A percentile compares a stretch with the other conserved stretches of the same genome.
These are phyloP conservation scores for Lepidocyrtoides sp. DNA, from an alignment of 2,888 invertebrate genomes.

Conservation along the genomic window DNA sequence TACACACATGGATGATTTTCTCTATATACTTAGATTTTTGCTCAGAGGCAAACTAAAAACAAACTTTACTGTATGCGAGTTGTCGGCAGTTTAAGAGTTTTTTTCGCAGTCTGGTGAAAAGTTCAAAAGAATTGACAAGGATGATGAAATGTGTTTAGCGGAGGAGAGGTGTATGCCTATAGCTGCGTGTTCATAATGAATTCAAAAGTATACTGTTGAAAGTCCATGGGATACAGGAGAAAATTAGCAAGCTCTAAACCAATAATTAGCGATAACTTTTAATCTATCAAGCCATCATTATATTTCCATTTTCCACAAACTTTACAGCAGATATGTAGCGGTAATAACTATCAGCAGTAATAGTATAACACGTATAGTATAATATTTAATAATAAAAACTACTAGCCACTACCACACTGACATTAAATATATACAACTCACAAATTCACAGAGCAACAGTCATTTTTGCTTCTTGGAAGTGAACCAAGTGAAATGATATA, in stretches of 20 bases:
- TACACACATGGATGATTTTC: background rate
- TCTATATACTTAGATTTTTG: background rate
- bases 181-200: background rate
- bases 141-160: slow-evolving; percentile 49
- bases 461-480: slow-evolving; percentile 41
- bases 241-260: slow-evolving; percentile 52
- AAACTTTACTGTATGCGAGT: slow-evolving; percentile 1
- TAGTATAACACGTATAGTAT: background rate
- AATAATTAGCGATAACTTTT: slow-evolving; percentile 49
- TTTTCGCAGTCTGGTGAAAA: slow-evolving; percentile 6
- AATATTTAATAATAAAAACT: too few relatives aligned
- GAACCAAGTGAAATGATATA: slow-evolving; percentile 37
- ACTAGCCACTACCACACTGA: too few relatives aligned
- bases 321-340: background rate
- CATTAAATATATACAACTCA: too few relatives aligned
- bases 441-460: background rate
- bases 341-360: background rate
- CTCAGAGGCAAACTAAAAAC: slow-evolving; percentile 17
- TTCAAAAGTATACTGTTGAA: background rate
- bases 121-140: slow-evolving; percentile 52
- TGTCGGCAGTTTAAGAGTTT: background rate
- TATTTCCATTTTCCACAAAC: slow-evolving; percentile 56
- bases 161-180: background rate
- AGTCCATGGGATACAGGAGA: slow-evolving; percentile 33
- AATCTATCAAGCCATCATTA: slow-evolving; percentile 43